Evolutionary conservation across 2,888 invertebrate genomes (phyloP), one percentile per base, ranked within the genome.

Genomic region (Belgica antarctica): DNA sequence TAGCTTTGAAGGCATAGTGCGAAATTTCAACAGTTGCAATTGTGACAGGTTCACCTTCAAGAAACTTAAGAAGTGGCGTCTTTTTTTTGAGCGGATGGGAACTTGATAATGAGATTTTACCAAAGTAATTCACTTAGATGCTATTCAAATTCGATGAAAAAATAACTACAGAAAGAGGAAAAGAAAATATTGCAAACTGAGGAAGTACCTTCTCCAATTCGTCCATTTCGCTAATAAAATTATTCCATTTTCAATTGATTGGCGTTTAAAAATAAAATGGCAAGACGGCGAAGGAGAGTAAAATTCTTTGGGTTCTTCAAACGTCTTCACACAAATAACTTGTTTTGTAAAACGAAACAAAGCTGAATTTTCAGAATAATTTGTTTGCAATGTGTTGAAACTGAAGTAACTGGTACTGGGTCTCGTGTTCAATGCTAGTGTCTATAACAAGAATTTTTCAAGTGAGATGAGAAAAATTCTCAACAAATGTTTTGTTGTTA

Each of bases 111-210:
- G 28, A 46, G 25, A 65, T 65, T 65, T 65, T 25, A 22, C 28
- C 25, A 27, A n/a, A 65, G 46, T 65, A 65, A 65, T 65, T 65
- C 47, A 65, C 47, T 65, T 65, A 65, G 47, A 47, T 65, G 65
- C 63, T 24, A 1, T 22, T 52, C 17, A 4, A 59, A 65, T 65
- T 65, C 65, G 47, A 65, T 65, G 46, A 65, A 65, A 46, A 65
- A 65, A n/a, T n/a, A 65, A 47, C 47, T 46, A 63, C 22, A 25
- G 63, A 65, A 47, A 10, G 27, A 27, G 15, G 27, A 27, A 52
- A 15, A 10, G 15, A 46, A 59, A 24, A 25, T 27, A 24, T 3
- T 25, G 1, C 59, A 59, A 59, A 27, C 59, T 4, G 25, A 27
- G n/a, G 27, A 59, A 59, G 25, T 25, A 59, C 24, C 24, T 19